Evolutionary conservation across 2,888 invertebrate genomes (phyloP), one percentile per base, ranked within the genome.

Genomic region (Ormyrus pomaceus): DNA sequence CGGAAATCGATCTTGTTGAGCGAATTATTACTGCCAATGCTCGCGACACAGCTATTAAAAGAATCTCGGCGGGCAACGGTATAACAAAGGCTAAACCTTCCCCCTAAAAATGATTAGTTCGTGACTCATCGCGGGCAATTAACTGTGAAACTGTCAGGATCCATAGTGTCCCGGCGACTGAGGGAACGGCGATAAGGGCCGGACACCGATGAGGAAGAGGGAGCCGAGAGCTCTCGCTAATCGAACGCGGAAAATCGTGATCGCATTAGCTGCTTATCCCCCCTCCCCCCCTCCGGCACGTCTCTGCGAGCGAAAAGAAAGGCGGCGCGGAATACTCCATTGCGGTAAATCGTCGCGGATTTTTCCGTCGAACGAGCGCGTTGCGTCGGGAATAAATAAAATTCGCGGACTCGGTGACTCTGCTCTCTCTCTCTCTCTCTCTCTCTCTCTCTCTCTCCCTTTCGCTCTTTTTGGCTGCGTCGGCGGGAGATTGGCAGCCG

Each of bases 221-320:
- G 3, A 46, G 46, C 51, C 48, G 64, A 55, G 65, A 46, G 19
- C 65, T 73, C 82, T 81, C 82, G 84, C 85, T 87, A 87, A 87
- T 87, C 87, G 86, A 87, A 87, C 84, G 84, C 86, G 86, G 87
- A 87, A 86, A 86, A 86, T 86, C 86, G 85, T 86, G 86, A 86
- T 86, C 86, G 82, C 84, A 83, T 87, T 85, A 84, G 83, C 84
- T 83, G 74, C 71, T 77, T 76, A 64, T 77, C 73, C 77, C 64
- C 34, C 34, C 34, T 4, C 3, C 34, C 34, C 3, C 34, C 34
- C 34, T 0, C 34, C 34, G 34, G 34, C 34, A 34, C 34, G 34
- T 34, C 34, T 34, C 34, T 34, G 34, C 10, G 48, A 48, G 11
- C 13, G 19, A n/a, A 59, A 56, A 69, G 48, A 19, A 51, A 56